Conservation (phyloP, 1,140 invertebrate genomes). For the Eufriesea mexicana region DNA sequence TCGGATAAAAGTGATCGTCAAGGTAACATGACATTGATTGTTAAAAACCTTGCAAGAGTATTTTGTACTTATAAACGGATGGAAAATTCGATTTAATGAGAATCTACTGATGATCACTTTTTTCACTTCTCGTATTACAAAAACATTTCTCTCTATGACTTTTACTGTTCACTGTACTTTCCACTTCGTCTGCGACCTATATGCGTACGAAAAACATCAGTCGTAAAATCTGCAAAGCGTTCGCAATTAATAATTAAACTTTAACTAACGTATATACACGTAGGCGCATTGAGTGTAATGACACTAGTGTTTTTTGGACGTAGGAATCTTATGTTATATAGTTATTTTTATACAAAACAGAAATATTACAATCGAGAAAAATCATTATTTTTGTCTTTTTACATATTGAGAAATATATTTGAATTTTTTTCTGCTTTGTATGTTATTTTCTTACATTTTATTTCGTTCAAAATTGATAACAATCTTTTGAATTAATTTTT, state of each 20-base stretch:
- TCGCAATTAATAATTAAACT: constrained; percentile 42
- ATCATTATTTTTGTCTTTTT: not conserved
- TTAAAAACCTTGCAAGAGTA: not conserved
- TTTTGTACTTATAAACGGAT: not conserved
- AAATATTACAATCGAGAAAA: too few species aligned
- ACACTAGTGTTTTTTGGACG: constrained; percentile 1
- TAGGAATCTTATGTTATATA: not conserved
- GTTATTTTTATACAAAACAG: not conserved
- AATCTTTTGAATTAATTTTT: not conserved
- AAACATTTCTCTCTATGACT: constrained; percentile 47
- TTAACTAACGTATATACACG: not conserved
- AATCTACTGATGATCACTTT: constrained; percentile 54
- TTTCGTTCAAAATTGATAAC: not conserved
- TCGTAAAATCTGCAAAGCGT: constrained; percentile 15
- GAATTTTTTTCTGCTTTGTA: not conserved
- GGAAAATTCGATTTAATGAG: constrained; percentile 30
- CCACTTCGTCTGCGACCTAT: constrained; percentile 52
- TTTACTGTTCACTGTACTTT: constrained; percentile 61
- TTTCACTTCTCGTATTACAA: constrained; percentile 39
- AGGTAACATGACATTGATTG: not conserved
- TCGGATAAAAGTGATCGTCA: constrained; percentile 21
- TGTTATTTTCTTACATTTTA: not conserved
- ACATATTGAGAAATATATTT: not conserved
- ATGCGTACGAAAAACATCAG: constrained; percentile 6
- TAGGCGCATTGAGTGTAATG: not conserved